Evolutionary conservation across 2,888 invertebrate species (phyloP).

Genomic region (Eremobia ochroleuca): DNA sequence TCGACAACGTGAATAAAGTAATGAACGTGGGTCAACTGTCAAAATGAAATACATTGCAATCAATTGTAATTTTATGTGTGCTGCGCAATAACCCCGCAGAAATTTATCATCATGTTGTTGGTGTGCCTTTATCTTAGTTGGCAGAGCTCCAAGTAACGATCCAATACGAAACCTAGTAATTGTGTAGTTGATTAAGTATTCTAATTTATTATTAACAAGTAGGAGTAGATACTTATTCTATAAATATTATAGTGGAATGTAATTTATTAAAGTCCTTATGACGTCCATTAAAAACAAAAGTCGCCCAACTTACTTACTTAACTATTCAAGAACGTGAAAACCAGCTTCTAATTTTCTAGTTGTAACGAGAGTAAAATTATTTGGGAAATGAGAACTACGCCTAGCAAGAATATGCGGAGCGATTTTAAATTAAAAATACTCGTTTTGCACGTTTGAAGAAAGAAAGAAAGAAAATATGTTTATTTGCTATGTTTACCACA

Average conservation of each 20-base stretch:
- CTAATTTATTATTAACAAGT: slow-evolving; percentile 10
- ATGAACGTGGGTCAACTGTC: too few species aligned
- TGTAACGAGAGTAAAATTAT: background rate
- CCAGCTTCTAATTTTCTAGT: background rate
- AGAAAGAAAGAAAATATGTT: too few species aligned
- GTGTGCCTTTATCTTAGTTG: slow-evolving; percentile 1
- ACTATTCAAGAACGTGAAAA: background rate
- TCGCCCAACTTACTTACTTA: background rate
- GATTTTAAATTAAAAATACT: too few species aligned
- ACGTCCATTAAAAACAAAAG: background rate
- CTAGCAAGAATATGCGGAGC: too few species aligned
- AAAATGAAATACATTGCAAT: too few species aligned
- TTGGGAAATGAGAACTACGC: background rate
- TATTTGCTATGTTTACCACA: too few species aligned
- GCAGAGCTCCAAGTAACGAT: slow-evolving; percentile 25
- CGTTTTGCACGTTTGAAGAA: too few species aligned
- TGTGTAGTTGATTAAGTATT: slow-evolving; percentile 14
- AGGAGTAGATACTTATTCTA: background rate
- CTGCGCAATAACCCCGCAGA: background rate
- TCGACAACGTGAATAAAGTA: too few species aligned
- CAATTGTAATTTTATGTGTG: too few species aligned
- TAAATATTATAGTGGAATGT: background rate
- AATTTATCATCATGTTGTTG: background rate
- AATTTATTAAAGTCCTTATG: background rate
- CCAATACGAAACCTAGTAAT: slow-evolving; percentile 14